These are phyloP conservation scores for Tetragnatha versicolor DNA, from an alignment of 1,140 invertebrate genomes.

Conservation along the genomic window DNA sequence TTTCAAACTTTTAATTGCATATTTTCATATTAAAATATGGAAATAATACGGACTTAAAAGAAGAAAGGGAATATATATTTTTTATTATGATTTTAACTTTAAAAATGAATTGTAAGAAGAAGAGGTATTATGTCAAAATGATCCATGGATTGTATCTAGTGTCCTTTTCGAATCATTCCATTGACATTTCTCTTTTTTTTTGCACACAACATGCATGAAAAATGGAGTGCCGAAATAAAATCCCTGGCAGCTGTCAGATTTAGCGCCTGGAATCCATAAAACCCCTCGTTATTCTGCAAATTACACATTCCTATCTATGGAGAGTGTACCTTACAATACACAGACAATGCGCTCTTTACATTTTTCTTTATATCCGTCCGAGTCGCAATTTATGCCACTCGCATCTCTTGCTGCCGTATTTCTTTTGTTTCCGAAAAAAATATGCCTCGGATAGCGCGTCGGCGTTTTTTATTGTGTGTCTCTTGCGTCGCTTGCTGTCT, in stretches of 20 bases:
- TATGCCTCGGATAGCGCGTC: too few relatives aligned
- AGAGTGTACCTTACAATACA: not conserved
- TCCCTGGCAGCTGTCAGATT: not conserved
- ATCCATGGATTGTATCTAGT: too few relatives aligned
- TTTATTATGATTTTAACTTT: too few relatives aligned
- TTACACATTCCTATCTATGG: not conserved
- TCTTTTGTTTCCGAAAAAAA: constrained; percentile 1
- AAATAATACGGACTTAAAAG: too few relatives aligned
- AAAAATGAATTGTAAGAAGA: too few relatives aligned
- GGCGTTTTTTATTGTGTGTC: too few relatives aligned
- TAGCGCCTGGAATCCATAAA: not conserved
- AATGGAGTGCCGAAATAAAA: constrained; percentile 11
- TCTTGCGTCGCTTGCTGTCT: too few relatives aligned
- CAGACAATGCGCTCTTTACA: not conserved
- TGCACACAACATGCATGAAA: not conserved
- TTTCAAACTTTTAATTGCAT: too few relatives aligned
- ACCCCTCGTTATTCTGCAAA: not conserved
- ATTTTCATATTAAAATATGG: too few relatives aligned
- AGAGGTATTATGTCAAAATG: too few relatives aligned
- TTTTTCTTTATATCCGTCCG: not conserved
- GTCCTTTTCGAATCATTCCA: too few relatives aligned
- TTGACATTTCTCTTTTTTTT: not conserved
- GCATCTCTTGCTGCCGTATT: not conserved
- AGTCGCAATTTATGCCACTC: constrained; percentile 7
- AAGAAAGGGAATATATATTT: too few relatives aligned